Evolutionary conservation across 2,797 vertebrate species (phyloP), one percentile per base, ranked within the genome.

Genomic region (Phalanger gymnotis): DNA sequence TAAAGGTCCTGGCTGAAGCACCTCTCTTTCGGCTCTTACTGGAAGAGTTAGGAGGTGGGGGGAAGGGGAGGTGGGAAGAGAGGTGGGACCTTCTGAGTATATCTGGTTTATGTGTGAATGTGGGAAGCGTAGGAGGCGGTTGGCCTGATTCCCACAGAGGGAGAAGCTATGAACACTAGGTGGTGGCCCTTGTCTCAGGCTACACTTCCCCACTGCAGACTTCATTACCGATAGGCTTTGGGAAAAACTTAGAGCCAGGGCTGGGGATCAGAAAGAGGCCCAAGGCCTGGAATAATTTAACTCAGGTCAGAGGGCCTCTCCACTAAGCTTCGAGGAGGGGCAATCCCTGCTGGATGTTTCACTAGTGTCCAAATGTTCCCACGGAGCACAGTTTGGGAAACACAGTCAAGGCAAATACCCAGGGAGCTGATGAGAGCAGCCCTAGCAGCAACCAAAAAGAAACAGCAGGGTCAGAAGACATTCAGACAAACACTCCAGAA

Each of bases 121-220:
- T 73, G 61, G 34, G 34, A 19, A 40, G 61, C 12, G 5, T n/a
- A 16, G 34, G 61, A 40, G 34, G 31, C 34, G 58, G 58, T 34
- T 61, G 13, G 61, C 4, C 4, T 73, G 34, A 73, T 13, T 19
- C 61, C 34, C 34, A 73, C 61, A 73, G 14, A 14, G 14, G 34
- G 5, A n/a, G 34, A n/a, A 0, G 0, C 19, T 19, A 66, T 19
- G 12, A 5, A 16, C 13, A 5, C 31, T 4, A 16, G 13, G 13
- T 6, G 14, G 34, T 19, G 5, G 34, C 61, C 34, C 34, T 73
- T 16, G 34, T 73, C 34, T 73, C 34, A 73, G 61, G 34, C 16
- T n/a, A 5, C 16, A n/a, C n/a, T 28, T n/a, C n/a, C n/a, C 27
- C 40, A 25, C 73, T 12, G 40, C 40, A 11, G 73, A 87, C 40